These are phyloP conservation scores for Lepidurus apus DNA, from an alignment of 1,140 invertebrate species.

Conservation along the genomic window DNA sequence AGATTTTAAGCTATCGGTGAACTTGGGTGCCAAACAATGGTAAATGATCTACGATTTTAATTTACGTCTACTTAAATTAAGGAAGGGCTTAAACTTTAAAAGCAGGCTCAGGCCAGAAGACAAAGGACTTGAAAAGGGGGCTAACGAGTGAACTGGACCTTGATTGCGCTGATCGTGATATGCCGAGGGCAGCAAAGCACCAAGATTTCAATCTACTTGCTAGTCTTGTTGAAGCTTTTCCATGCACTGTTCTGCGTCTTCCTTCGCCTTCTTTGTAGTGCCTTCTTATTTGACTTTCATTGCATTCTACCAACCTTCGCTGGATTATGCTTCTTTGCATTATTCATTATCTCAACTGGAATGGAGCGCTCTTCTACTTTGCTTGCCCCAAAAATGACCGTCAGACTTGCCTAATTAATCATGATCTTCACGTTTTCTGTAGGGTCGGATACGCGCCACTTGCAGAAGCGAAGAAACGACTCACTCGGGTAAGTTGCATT, in stretches of 20 bases:
- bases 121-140: not conserved
- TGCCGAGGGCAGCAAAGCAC: not conserved
- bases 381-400: not conserved
- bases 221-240: not conserved
- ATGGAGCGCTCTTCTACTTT: not conserved
- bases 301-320: not conserved
- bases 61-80: not conserved
- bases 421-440: constrained; percentile 2
- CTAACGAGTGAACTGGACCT: constrained; percentile 18
- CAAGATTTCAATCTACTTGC: constrained; percentile 22
- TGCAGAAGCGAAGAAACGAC: constrained; percentile 18
- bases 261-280: not conserved
- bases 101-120: not conserved
- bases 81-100: not conserved
- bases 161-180: constrained; percentile 15
- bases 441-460: constrained; percentile 12
- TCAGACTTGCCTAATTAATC: not conserved
- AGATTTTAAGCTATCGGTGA: no score
- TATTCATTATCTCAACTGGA: not conserved
- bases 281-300: not conserved
- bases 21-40: no score
- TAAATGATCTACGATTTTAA: not conserved
- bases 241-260: not conserved
- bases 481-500: not conserved
- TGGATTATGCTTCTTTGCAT: constrained; percentile 1